Evolutionary conservation across 2,113 vertebrate genomes (phyloP).

Genomic region (Mormoops blainvillei): DNA sequence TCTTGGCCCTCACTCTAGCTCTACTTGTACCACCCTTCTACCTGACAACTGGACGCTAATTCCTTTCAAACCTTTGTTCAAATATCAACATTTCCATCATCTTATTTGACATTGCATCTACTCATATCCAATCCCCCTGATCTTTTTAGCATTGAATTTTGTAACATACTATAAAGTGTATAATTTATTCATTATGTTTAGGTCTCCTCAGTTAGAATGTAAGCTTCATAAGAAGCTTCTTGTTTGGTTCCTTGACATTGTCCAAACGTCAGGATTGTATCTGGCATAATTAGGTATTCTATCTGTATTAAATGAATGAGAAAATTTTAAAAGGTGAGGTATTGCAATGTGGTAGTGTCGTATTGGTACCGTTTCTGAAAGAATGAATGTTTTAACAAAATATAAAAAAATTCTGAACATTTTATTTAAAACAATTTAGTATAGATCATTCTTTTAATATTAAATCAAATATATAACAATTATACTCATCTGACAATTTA

Average conservation of each 20-base stretch:
- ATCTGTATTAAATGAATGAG: neutral
- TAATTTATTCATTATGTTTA: neutral
- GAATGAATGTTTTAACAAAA: neutral
- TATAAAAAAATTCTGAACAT: neutral
- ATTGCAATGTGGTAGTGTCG: neutral
- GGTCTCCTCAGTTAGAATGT: neutral
- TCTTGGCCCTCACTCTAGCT: neutral
- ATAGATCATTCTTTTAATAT: neutral
- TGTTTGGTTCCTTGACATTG: neutral
- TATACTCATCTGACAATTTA: neutral
- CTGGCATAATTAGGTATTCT: neutral
- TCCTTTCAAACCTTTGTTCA: neutral
- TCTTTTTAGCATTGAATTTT: neutral
- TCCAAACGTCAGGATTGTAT: neutral
- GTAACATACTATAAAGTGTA: neutral
- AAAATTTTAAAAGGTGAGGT: neutral
- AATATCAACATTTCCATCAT: neutral
- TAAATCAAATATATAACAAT: neutral
- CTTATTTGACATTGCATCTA: neutral
- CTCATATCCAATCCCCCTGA: neutral
- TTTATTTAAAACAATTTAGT: neutral
- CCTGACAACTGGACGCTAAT: neutral
- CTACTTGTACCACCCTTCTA: neutral
- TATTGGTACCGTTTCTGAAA: neutral
- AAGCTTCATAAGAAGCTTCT: neutral